Evolutionary conservation across 1,140 invertebrate genomes (phyloP).

Genomic region (Drosophila arawakana): DNA sequence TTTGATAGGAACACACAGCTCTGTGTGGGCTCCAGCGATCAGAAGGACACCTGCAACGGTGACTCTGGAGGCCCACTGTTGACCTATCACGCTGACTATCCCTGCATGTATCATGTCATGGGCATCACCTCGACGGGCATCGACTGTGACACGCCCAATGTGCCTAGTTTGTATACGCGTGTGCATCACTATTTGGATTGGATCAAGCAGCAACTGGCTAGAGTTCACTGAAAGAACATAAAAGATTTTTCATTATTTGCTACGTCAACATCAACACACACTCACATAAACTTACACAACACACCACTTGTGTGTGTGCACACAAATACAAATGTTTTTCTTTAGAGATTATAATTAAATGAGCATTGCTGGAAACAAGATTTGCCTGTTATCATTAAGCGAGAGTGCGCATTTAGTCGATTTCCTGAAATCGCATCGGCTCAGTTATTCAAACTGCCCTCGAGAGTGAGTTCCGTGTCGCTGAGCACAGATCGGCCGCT

Average conservation of each 20-base stretch:
- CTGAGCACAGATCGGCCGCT: neutral
- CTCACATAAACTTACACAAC: neutral
- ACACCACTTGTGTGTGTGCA: neutral
- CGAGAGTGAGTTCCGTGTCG: neutral
- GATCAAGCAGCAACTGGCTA: constrained; percentile 63
- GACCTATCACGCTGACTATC: constrained; percentile 53
- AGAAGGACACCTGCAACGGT: constrained; percentile 84
- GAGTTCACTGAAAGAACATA: neutral
- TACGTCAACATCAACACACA: neutral
- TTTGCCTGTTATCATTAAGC: constrained; percentile 18
- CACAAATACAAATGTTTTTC: neutral
- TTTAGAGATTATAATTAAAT: constrained; percentile 9
- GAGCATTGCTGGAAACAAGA: constrained; percentile 10
- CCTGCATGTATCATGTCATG: constrained; percentile 75
- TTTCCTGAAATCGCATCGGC: constrained; percentile 6
- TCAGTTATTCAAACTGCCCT: neutral
- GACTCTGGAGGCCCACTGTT: constrained; percentile 79
- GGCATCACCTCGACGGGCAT: constrained; percentile 72
- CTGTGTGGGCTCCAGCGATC: constrained; percentile 88
- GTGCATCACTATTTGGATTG: constrained; percentile 71
- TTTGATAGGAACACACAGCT: constrained; percentile 85
- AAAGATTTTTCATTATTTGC: neutral
- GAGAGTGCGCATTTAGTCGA: constrained; percentile 12
- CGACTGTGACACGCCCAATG: constrained; percentile 55
- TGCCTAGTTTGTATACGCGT: constrained; percentile 70